These are phyloP conservation scores for Thamnophis sirtalis DNA, from an alignment of 2,113 vertebrate genomes.

Conservation along the genomic window DNA sequence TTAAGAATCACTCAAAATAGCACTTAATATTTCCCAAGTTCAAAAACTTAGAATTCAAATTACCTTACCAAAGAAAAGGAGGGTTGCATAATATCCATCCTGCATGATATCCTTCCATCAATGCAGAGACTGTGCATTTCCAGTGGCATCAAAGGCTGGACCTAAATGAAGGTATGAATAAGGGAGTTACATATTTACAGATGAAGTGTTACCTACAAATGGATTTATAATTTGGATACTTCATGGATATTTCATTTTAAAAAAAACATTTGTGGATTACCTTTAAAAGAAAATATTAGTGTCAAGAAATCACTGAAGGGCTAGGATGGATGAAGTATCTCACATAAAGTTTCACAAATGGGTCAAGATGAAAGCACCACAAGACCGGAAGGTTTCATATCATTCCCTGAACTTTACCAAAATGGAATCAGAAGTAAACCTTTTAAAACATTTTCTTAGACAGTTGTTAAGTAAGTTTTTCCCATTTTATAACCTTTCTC, in stretches of 20 bases:
- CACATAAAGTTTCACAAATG: too few species aligned
- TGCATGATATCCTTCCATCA: neutral
- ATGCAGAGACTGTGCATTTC: neutral
- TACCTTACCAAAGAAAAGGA: neutral
- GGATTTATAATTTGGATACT: neutral
- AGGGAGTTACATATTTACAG: neutral
- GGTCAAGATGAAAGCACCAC: too few species aligned
- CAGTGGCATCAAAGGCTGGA: neutral
- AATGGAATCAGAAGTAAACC: neutral
- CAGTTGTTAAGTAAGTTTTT: too few species aligned
- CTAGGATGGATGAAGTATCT: too few species aligned
- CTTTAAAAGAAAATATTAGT: too few species aligned
- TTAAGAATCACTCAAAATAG: too few species aligned
- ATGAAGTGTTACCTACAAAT: neutral
- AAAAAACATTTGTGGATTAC: too few species aligned
- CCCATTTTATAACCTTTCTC: too few species aligned
- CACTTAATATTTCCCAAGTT: neutral
- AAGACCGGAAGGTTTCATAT: too few species aligned
- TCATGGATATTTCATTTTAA: too few species aligned
- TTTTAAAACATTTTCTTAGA: too few species aligned
- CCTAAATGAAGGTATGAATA: neutral
- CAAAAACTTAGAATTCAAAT: neutral
- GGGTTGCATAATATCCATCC: neutral
- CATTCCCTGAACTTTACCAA: neutral
- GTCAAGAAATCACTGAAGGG: too few species aligned